Evolutionary conservation across 92 coral and sea anemone genomes (phyloP), one percentile per base, ranked within the genome.

Genomic region (Diadumene lineata): DNA sequence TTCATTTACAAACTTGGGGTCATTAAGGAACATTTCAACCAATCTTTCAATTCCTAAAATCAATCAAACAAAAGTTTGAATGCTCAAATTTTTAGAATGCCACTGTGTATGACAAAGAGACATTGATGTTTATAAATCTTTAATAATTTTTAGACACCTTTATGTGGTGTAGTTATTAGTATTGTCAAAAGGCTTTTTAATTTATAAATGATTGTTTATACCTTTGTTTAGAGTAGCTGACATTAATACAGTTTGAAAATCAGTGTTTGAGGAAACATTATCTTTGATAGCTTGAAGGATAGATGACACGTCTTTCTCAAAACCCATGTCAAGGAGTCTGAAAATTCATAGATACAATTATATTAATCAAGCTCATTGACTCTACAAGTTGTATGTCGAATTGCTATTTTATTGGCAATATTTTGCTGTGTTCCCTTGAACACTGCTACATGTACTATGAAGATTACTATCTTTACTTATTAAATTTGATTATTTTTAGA

Each of bases 221-320:
- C 98, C 98, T 88, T 88, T 82, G 48, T 79, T 83, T 11, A 94
- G 80, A 23, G 98, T 94, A 27, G 98, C 98, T 16, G 98, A 91
- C 65, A 94, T 77, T 60, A 94, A 80, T 22, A 91, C 87, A n/a
- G 93, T 91, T 76, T 94, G 98, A 53, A 91, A 72, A 26, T 53
- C 75, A 11, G 77, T 66, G 23, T 7, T 74, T 29, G 76, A 23
- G 46, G 70, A 38, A 31, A 76, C 66, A 11, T 89, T 84, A n/a
- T 88, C 71, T 78, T 85, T 88, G 38, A 94, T 79, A 31, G 88
- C 85, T 30, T 85, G 79, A 2, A 94, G 74, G 25, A 94, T 86
- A n/a, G 89, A 79, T 7, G 94, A 86, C 1, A 94, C 85, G 60
- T 94, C 94, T 70, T 88, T 84, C 77, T 94, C 98, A 88, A 94